phyloP scores from a whole-genome alignment of 2,797 vertebrate genomes.

The Microctenopoma stevenorrisi region DNA sequence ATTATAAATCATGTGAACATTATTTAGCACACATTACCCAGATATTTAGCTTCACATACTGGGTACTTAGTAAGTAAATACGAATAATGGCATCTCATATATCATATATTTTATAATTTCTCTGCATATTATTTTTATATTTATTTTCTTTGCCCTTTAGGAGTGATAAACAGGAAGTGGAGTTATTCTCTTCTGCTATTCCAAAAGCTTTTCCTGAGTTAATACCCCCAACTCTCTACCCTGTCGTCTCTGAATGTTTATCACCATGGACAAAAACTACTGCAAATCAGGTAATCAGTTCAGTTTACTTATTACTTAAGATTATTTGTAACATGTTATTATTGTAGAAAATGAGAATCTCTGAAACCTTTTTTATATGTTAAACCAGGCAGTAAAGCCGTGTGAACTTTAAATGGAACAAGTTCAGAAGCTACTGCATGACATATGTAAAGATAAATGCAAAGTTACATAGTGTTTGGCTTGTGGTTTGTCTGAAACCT shows the following conservation, averaged over 20 bases:
- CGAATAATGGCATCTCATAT: not conserved
- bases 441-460: constrained; percentile 34
- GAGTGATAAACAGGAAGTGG: constrained; percentile 79
- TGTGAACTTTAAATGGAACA: constrained; percentile 20
- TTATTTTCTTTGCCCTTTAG: constrained; percentile 58
- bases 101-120: constrained; percentile 8
- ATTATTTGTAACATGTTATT: constrained; percentile 18
- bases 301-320: constrained; percentile 6
- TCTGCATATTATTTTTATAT: constrained; percentile 13
- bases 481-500: constrained; percentile 37
- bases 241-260: constrained; percentile 87
- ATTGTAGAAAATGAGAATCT: not conserved
- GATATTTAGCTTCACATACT: not conserved
- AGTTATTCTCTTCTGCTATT: constrained; percentile 83
- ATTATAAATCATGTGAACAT: not conserved
- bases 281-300: constrained; percentile 87
- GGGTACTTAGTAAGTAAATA: not conserved
- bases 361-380: not conserved
- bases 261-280: constrained; percentile 90
- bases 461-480: constrained; percentile 45
- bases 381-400: constrained; percentile 3
- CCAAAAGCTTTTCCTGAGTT: constrained; percentile 91
- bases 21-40: not conserved
- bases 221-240: constrained; percentile 84
- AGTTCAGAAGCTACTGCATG: constrained; percentile 33